Conservation (phyloP, 2,888 invertebrate genomes). For the Ephialtes manifestator region DNA sequence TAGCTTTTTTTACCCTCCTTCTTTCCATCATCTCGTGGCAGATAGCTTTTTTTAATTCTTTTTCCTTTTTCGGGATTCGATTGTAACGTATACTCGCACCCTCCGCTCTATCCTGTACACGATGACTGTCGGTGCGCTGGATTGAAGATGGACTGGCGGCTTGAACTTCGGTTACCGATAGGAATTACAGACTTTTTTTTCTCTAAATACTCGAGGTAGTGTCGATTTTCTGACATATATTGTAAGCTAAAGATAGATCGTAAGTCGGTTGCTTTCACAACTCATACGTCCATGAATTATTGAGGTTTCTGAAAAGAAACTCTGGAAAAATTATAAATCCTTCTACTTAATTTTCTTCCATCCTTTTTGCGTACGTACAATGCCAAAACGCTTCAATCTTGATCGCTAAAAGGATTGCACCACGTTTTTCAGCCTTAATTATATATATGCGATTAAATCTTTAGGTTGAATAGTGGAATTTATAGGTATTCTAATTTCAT, state of each 20-base stretch:
- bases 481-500: no score
- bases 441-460: no score
- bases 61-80: slow-evolving; percentile 82
- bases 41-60: slow-evolving; percentile 83
- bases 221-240: background rate
- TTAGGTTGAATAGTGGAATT: no score
- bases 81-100: slow-evolving; percentile 81
- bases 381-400: no score
- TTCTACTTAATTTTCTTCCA: no score
- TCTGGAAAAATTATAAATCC: background rate
- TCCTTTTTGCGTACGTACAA: no score
- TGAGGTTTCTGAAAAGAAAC: background rate
- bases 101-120: slow-evolving; percentile 21
- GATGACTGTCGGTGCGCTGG: slow-evolving; percentile 21
- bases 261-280: background rate
- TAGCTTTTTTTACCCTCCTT: slow-evolving; percentile 31
- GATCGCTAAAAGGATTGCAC: no score
- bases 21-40: slow-evolving; percentile 76
- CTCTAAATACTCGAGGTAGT: background rate
- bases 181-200: background rate
- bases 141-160: slow-evolving; percentile 25
- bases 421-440: no score
- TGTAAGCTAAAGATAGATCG: background rate
- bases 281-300: background rate
- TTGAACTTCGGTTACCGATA: background rate